Conservation (phyloP, 2,888 invertebrate species). For the Hypercompe scribonia region DNA sequence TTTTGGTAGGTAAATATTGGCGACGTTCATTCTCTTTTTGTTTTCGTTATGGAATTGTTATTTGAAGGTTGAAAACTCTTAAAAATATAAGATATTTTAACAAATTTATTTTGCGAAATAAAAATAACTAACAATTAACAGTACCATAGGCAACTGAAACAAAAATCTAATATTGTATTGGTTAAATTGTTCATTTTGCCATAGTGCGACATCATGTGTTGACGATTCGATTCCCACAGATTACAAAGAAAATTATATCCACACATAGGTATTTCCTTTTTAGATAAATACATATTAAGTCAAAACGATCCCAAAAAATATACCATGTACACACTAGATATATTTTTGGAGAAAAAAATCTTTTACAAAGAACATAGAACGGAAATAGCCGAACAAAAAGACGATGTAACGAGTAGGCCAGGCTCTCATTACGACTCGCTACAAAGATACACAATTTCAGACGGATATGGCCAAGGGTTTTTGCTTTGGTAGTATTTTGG, state of each 20-base stretch:
- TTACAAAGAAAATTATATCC: too few relatives aligned
- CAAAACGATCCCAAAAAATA: neutral
- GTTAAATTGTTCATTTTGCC: too few relatives aligned
- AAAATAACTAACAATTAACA: too few relatives aligned
- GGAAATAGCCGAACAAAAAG: slow-evolving; percentile 55
- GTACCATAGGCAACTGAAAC: neutral
- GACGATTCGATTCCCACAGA: too few relatives aligned
- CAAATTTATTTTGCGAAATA: neutral
- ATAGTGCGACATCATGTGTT: too few relatives aligned
- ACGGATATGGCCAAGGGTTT: slow-evolving; percentile 34
- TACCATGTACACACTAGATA: slow-evolving; percentile 38
- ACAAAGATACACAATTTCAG: slow-evolving; percentile 49
- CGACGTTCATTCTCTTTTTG: slow-evolving; percentile 55
- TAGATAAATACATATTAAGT: neutral
- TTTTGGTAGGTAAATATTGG: slow-evolving; percentile 71
- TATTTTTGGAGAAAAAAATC: slow-evolving; percentile 33
- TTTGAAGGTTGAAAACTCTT: slow-evolving; percentile 31
- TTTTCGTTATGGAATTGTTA: slow-evolving; percentile 51
- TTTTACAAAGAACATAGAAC: slow-evolving; percentile 42
- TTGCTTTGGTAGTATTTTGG: slow-evolving; percentile 17
- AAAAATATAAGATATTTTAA: slow-evolving; percentile 45
- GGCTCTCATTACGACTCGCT: slow-evolving; percentile 47
- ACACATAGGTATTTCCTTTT: too few relatives aligned
- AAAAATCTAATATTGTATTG: neutral
- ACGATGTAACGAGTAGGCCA: slow-evolving; percentile 48